A percentile compares a stretch with the other conserved stretches of the same genome.
phyloP scores from a whole-genome alignment of 2,797 vertebrate species.

The Aselliscus stoliczkanus region DNA sequence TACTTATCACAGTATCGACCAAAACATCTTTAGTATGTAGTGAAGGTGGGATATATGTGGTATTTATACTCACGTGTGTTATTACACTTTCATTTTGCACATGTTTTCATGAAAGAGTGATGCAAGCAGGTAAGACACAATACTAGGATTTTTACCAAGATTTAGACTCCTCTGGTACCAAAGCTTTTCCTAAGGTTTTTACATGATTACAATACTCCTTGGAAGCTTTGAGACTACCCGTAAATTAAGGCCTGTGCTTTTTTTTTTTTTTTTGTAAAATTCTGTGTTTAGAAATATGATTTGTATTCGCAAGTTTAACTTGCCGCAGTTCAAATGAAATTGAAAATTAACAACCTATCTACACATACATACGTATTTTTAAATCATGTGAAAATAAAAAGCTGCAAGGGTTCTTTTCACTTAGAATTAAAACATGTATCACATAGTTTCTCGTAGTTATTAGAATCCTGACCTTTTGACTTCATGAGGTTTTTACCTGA shows the following conservation, averaged over 20 bases:
- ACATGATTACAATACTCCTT: neutral
- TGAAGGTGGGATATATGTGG: neutral
- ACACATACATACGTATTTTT: neutral
- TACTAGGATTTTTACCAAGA: neutral
- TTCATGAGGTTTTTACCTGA: neutral
- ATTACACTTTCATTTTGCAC: neutral
- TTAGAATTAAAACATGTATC: neutral
- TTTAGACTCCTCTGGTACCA: neutral
- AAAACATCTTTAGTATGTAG: neutral
- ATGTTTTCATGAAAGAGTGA: neutral
- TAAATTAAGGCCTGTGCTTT: neutral
- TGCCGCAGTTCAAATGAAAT: neutral
- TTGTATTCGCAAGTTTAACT: neutral
- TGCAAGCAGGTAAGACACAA: neutral
- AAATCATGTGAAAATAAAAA: neutral
- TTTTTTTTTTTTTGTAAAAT: neutral
- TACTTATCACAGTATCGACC: neutral
- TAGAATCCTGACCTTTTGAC: slow-evolving; percentile 15
- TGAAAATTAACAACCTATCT: neutral
- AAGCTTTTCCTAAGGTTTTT: neutral
- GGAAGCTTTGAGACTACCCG: neutral
- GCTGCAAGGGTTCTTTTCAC: neutral
- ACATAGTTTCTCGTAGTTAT: neutral
- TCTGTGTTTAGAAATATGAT: neutral
- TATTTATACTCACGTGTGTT: neutral